Evolutionary conservation across 2,113 vertebrate species (phyloP).

Genomic region (Mystacornis crossleyi): DNA sequence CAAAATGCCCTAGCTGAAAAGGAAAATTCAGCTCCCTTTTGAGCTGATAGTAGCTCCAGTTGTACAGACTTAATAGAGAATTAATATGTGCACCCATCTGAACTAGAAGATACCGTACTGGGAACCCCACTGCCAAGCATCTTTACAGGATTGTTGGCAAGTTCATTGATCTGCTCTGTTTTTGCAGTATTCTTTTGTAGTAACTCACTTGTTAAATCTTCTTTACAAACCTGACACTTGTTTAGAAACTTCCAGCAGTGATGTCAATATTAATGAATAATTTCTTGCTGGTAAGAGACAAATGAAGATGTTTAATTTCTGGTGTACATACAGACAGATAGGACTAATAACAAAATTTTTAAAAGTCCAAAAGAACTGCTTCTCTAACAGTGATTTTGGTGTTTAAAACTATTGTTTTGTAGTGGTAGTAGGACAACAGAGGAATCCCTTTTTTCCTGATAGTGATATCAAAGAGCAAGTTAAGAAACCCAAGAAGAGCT

Average conservation of each 20-base stretch:
- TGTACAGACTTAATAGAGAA: neutral
- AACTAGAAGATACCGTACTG: neutral
- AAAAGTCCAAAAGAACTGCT: neutral
- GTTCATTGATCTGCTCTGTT: neutral
- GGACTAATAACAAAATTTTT: neutral
- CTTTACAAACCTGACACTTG: neutral
- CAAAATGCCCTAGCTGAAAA: neutral
- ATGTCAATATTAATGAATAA: neutral
- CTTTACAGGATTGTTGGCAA: neutral
- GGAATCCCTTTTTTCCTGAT: neutral
- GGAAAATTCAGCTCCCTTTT: neutral
- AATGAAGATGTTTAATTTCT: neutral
- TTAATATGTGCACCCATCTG: neutral
- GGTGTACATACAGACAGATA: neutral
- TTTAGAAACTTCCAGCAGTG: neutral
- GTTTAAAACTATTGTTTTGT: neutral
- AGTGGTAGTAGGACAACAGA: neutral
- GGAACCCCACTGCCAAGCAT: neutral
- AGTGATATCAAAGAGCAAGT: neutral
- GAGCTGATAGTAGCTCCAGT: neutral
- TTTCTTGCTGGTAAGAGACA: neutral
- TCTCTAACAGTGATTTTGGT: neutral
- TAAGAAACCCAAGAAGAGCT: neutral
- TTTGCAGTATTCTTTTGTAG: neutral
- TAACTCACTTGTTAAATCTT: neutral